Base-by-base conservation (phyloP, 2,888 invertebrate species). In the Stenolophus ochropezus region DNA sequence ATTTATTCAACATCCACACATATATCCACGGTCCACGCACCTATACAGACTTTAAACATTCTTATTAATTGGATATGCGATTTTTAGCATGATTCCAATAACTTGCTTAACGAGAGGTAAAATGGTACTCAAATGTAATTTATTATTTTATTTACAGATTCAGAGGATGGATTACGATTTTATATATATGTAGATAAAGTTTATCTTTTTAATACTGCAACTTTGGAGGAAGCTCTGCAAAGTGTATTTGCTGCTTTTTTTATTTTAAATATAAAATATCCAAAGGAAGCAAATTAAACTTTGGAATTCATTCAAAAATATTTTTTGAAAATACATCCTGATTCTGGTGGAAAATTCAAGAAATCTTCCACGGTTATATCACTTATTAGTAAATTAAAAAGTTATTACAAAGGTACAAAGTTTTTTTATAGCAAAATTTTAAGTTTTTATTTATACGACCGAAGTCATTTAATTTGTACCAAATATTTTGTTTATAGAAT, bases 241-340 rank as follows among this genome's bases (percentile, higher is more conserved):
- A 21, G 27, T 25, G 25, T 18, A 3, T 69, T 69, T 27, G 42
- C 27, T 2, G 8, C 27, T 14, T 69, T 27, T n/a, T 33, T 69
- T 69, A 69, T 69, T 27, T 69, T 69, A 18, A 69, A 69, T 18
- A 27, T 69, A n/a, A 14, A 69, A 27, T 33, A 61, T 20, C 61
- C 61, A 61, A 61, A 21, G 18, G 21, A 21, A 23, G 21, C 18
- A 25, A 18, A 3, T n/a, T 11, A 25, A n/a, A 20, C 61, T 20
- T 20, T 61, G 25, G 61, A 61, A 61, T 61, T 61, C 18, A 11
- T 61, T 4, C 61, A 61, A 61, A 61, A 61, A 61, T 61, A 61
- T 61, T 61, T 61, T 25, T 25, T 61, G 20, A 21, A 61, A 8
- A 61, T n/a, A 23, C 61, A 61, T 18, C 61, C 61, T 18, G 25